Evolutionary conservation across 2,888 invertebrate species (phyloP).

Genomic region (Drosophila conformis): DNA sequence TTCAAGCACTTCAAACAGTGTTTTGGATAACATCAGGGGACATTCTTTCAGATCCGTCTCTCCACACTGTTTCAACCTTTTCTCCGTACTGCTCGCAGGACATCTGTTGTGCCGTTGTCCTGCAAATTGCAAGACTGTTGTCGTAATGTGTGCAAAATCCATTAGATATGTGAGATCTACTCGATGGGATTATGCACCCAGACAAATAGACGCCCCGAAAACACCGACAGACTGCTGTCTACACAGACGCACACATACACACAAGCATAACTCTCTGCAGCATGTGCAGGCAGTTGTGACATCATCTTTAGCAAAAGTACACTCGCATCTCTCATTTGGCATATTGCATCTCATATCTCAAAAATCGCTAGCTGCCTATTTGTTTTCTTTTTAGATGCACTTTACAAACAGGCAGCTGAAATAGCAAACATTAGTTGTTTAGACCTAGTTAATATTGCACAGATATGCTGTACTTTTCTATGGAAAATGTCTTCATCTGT

Average conservation of each 20-base stretch:
- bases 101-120: conserved; percentile 55
- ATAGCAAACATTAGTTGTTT: neutral
- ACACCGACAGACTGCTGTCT: neutral
- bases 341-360: neutral
- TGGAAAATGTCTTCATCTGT: neutral
- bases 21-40: conserved; percentile 56
- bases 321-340: conserved; percentile 9
- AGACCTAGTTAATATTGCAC: neutral
- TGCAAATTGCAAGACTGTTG: conserved; percentile 31
- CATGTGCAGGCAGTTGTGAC: conserved; percentile 21
- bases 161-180: conserved; percentile 74
- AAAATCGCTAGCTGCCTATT: conserved; percentile 3
- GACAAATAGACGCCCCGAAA: conserved; percentile 26
- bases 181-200: conserved; percentile 62
- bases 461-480: neutral
- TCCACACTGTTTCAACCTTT: neutral
- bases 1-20: conserved; percentile 42
- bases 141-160: conserved; percentile 74
- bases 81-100: neutral
- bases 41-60: conserved; percentile 21
- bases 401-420: conserved; percentile 22
- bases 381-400: neutral
- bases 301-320: conserved; percentile 5
- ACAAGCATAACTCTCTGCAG: conserved; percentile 3
- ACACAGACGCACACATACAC: neutral